Evolutionary conservation across 2,113 vertebrate genomes (phyloP).

Genomic region (Oryzias curvinotus): DNA sequence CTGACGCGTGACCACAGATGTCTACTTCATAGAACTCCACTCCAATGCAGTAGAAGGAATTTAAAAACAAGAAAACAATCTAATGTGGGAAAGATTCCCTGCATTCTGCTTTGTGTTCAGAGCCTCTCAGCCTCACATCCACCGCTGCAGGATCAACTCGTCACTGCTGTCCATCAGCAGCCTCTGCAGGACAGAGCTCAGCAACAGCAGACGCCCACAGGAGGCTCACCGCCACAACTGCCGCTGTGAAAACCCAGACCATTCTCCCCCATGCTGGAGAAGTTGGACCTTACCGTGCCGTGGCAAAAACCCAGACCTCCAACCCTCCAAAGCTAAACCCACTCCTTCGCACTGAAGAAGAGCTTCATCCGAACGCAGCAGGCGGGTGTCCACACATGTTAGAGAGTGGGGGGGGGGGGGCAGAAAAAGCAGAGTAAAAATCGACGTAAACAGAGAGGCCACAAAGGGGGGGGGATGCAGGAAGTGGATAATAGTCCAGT

Average conservation of each 20-base stretch:
- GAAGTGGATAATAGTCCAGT: conserved; percentile 43
- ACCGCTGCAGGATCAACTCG: not conserved
- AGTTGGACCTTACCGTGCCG: too few relatives aligned
- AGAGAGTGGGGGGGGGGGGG: not conserved
- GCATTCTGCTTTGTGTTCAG: too few relatives aligned
- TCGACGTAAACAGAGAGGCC: conserved; percentile 5
- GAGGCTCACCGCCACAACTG: too few relatives aligned
- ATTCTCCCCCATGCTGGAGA: too few relatives aligned
- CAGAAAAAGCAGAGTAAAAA: conserved; percentile 10
- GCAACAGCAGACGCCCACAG: not conserved
- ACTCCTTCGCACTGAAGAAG: conserved; percentile 28
- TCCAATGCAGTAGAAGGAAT: conserved; percentile 37
- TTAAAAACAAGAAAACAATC: conserved; percentile 6
- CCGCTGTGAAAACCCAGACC: too few relatives aligned
- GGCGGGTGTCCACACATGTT: not conserved
- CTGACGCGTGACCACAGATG: too few relatives aligned
- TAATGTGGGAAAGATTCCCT: too few relatives aligned
- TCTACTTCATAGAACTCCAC: too few relatives aligned
- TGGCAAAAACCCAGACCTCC: not conserved
- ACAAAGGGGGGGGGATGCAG: conserved; percentile 36
- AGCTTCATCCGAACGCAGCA: conserved; percentile 13
- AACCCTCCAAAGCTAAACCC: not conserved
- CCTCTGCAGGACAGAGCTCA: conserved; percentile 54
- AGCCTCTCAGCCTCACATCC: not conserved
- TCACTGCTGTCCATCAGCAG: conserved; percentile 28